Base-by-base conservation (phyloP, 2,888 invertebrate species). In the Caenorhabditis sp. region DNA sequence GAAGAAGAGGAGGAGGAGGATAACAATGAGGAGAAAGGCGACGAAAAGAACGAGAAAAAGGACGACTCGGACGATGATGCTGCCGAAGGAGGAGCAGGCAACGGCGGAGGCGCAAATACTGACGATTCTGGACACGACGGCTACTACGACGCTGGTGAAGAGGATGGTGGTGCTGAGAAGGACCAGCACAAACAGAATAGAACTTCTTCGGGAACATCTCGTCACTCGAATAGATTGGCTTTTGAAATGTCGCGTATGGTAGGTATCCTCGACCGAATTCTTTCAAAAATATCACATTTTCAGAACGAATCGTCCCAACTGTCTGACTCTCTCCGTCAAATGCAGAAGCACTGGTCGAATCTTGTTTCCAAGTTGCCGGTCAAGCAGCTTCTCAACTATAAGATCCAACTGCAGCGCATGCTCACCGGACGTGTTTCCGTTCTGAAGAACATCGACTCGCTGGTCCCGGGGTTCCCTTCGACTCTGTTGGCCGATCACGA, bases 361-460 rank as follows among this genome's bases (percentile, higher is more conserved):
- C 20, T 80, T 15, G 32, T 26, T 15, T 32, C 22, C 15, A 47
- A 8, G 5, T 0, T 61, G 13, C 13, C 53, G 0, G 22, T 2
- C 2, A 18, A 37, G 15, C 20, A 35, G 40, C 28, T 80, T 3
- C 2, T n/a, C n/a, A 24, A 24, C 5, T 80, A 80, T 56, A 69
- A 69, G 35, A 20, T 13, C 6, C 51, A n/a, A 1, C 60, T 79
- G 1, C 55, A 47, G 26, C 37, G 37, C 22, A 32, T 74, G n/a
- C 24, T 80, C 15, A 62, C 44, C 15, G 80, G 80, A 5, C 56
- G 74, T 2, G 13, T 55, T 1, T 80, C 80, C 4, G 44, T 44
- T n/a, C 32, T 64, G 28, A n/a, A 20, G 15, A 32, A 62, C 1
- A 51, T 80, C 13, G 4, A 2, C 1, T 15, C n/a, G 8, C n/a